Evolutionary conservation across 2,797 vertebrate genomes (phyloP).

Genomic region (Spinus pinus): DNA sequence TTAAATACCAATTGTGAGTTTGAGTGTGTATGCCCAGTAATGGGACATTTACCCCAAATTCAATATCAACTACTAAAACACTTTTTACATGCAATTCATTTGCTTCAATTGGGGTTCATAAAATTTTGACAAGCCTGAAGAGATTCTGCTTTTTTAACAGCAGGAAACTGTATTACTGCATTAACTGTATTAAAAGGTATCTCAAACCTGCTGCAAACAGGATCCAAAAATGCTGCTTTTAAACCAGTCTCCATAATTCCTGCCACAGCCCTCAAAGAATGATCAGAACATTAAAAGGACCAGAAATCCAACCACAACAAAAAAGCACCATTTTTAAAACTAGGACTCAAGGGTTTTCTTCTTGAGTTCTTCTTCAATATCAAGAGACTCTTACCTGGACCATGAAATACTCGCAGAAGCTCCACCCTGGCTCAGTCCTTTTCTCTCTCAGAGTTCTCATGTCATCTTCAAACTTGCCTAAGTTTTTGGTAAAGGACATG

Average conservation of each 20-base stretch:
- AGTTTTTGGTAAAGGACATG: constrained; percentile 98
- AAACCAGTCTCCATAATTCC: neutral
- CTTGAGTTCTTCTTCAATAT: neutral
- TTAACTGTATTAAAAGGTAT: neutral
- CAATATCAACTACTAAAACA: neutral
- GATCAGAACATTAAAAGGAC: neutral
- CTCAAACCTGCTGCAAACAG: neutral
- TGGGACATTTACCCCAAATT: neutral
- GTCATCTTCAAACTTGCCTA: constrained; percentile 96
- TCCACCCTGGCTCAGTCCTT: constrained; percentile 97
- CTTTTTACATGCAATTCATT: neutral
- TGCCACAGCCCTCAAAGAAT: neutral
- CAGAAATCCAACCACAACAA: neutral
- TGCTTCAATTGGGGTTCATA: neutral
- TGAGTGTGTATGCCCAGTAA: neutral
- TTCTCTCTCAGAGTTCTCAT: constrained; percentile 97
- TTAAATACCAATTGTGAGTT: neutral
- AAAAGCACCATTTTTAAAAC: neutral
- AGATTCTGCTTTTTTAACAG: neutral
- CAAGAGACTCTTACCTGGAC: constrained; percentile 84
- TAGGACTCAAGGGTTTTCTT: neutral
- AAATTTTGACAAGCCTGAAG: neutral
- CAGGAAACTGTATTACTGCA: neutral
- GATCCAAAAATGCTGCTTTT: neutral
- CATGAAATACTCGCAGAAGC: constrained; percentile 99